phyloP scores from a whole-genome alignment of 2,888 invertebrate species.

The Leptopilina myrica region DNA sequence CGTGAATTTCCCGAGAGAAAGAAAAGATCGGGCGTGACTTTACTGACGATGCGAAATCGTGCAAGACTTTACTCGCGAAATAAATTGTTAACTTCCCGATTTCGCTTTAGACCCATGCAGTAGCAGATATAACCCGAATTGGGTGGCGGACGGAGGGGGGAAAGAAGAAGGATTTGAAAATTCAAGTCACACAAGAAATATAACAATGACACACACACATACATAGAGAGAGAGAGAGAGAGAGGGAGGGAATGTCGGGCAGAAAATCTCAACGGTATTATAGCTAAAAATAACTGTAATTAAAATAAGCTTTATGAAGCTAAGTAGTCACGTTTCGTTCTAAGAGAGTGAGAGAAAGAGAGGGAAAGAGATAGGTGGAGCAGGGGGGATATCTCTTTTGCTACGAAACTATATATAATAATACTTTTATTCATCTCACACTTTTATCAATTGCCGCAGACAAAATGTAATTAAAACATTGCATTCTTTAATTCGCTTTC shows the following conservation, averaged over 20 bases:
- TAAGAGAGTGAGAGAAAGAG: background rate
- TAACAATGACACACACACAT: slow-evolving; percentile 57
- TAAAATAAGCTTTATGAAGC: slow-evolving; percentile 22
- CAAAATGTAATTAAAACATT: background rate
- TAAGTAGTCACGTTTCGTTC: slow-evolving; percentile 1
- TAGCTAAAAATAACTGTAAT: slow-evolving; percentile 7
- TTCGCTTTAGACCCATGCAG: slow-evolving; percentile 48
- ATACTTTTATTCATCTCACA: background rate
- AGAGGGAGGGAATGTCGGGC: slow-evolving; percentile 46
- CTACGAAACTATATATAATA: no score
- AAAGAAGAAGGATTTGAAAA: slow-evolving; percentile 51
- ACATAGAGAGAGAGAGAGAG: background rate
- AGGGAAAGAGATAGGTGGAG: background rate
- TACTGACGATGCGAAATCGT: slow-evolving; percentile 58
- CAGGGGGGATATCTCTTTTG: background rate
- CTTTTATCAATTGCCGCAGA: background rate
- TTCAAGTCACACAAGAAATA: slow-evolving; percentile 54
- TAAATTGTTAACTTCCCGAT: slow-evolving; percentile 65
- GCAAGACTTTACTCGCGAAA: slow-evolving; percentile 56
- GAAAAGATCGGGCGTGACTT: slow-evolving; percentile 61
- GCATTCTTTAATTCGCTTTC: background rate
- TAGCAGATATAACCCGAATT: slow-evolving; percentile 21
- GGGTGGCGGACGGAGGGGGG: slow-evolving; percentile 8
- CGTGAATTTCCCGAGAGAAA: slow-evolving; percentile 56
- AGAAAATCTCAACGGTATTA: slow-evolving; percentile 48